phyloP scores from a whole-genome alignment of 2,797 vertebrate species.

The Eulemur coronatus region DNA sequence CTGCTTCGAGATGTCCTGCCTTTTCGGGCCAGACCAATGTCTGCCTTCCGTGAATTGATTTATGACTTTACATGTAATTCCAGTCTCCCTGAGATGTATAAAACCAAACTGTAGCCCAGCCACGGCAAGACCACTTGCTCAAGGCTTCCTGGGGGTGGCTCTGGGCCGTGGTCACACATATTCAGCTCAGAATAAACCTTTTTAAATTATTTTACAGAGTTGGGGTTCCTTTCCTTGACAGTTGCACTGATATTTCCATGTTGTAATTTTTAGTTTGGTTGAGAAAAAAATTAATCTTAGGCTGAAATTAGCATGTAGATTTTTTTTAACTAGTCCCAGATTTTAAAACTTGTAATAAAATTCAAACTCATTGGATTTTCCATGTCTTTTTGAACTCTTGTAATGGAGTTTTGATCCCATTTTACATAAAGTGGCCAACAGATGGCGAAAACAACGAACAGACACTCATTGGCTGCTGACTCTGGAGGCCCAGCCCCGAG shows the following conservation, averaged over 20 bases:
- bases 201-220: not conserved
- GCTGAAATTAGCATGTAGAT: not conserved
- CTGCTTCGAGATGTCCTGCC: not conserved
- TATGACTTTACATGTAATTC: not conserved
- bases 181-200: not conserved
- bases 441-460: not conserved
- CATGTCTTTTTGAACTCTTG: slow-evolving; percentile 35
- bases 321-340: slow-evolving; percentile 4
- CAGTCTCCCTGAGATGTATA: not conserved
- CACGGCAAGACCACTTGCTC: not conserved
- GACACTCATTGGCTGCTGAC: not conserved
- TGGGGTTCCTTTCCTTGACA: not conserved
- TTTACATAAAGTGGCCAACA: slow-evolving; percentile 42
- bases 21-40: not conserved
- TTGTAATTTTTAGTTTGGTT: not conserved
- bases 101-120: not conserved
- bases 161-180: not conserved
- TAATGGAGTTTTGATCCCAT: slow-evolving; percentile 30
- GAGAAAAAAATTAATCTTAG: not conserved
- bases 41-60: not conserved
- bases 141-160: not conserved
- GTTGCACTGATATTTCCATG: not conserved
- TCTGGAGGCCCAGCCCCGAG: not conserved
- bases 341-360: slow-evolving; percentile 58
- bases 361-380: not conserved